Percentiles rank a stretch among this genome's conserved stretches.
Conservation (phyloP, 2,113 vertebrate genomes). For the Neofelis nebulosa region DNA sequence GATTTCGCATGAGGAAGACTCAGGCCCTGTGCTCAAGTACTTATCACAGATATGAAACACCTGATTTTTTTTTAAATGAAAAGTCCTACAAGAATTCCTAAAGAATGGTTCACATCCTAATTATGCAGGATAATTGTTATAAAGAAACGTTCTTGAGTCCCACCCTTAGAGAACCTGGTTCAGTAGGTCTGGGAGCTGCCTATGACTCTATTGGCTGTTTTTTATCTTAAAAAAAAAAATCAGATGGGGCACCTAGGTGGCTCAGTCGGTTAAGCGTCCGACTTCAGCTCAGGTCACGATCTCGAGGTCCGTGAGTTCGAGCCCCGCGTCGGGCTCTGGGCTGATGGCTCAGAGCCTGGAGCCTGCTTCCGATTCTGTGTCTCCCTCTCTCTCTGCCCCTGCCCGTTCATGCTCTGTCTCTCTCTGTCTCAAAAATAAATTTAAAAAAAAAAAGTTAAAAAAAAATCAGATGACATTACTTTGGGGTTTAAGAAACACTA, state of each 20-base stretch:
- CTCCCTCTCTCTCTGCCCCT: no score
- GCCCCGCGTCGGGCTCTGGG: no score
- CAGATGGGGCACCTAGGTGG: no score
- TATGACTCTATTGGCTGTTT: not conserved
- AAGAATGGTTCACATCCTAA: not conserved
- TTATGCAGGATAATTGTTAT: not conserved
- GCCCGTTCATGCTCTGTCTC: no score
- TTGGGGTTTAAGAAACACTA: constrained; percentile 45
- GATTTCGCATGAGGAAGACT: not conserved
- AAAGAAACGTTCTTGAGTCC: not conserved
- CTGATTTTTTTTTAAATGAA: not conserved
- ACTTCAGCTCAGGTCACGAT: no score
- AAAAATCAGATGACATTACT: not conserved
- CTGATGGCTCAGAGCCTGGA: no score
- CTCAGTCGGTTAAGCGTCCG: no score
- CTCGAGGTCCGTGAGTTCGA: no score
- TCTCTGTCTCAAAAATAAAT: no score
- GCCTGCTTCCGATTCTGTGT: no score
- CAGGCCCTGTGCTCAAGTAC: not conserved
- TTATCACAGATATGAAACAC: not conserved
- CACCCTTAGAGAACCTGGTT: not conserved
- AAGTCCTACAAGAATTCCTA: constrained; percentile 6
- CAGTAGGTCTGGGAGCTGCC: not conserved
- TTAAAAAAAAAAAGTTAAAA: no score
- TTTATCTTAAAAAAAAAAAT: not conserved